Conservation (phyloP, 2,113 vertebrate genomes). For the Circaetus cinerascens region DNA sequence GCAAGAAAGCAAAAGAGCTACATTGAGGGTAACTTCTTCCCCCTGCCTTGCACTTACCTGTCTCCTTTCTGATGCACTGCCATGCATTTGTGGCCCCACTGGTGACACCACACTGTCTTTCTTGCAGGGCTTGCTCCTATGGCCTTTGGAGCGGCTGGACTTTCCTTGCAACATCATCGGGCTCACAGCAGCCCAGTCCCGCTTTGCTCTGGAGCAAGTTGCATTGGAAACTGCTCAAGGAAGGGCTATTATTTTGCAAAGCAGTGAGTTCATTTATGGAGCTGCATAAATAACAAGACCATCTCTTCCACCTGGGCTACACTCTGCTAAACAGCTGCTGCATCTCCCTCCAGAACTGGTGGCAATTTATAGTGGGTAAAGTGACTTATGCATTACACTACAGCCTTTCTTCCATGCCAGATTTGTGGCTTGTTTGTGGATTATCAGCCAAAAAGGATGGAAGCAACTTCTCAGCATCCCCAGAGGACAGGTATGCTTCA, state of each 20-base stretch:
- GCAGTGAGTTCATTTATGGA: neutral
- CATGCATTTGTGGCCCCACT: neutral
- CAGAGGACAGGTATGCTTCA: neutral
- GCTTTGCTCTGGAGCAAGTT: accelerated
- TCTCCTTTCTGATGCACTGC: neutral
- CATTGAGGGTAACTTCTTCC: neutral
- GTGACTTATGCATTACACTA: neutral
- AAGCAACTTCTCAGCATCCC: neutral
- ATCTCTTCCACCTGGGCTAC: neutral
- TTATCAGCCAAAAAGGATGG: neutral
- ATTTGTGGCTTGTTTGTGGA: neutral
- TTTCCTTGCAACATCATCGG: accelerated
- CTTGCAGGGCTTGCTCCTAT: neutral
- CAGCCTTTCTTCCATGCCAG: neutral
- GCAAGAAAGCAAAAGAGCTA: neutral
- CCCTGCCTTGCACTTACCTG: neutral
- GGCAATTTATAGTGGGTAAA: neutral
- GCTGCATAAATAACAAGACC: neutral
- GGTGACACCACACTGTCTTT: neutral
- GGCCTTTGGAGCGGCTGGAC: neutral
- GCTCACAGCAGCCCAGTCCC: accelerated
- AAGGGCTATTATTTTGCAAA: neutral
- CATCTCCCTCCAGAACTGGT: neutral
- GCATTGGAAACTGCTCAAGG: neutral
- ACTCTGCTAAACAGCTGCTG: neutral